These are phyloP conservation scores for Ametastegia equiseti DNA, from an alignment of 2,888 invertebrate genomes.

Conservation along the genomic window DNA sequence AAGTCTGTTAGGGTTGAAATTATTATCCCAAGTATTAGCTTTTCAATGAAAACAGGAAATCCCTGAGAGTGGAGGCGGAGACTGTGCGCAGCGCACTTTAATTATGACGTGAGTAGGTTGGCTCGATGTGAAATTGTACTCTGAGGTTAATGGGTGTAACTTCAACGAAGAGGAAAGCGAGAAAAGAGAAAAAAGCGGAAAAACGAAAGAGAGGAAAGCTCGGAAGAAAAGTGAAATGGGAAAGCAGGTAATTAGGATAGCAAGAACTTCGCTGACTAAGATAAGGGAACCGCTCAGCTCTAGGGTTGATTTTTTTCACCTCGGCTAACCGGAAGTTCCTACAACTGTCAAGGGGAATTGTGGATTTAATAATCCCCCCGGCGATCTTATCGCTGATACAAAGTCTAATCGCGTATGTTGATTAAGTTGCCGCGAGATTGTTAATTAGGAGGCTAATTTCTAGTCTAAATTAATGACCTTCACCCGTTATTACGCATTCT, in stretches of 20 bases:
- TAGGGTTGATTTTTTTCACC: background rate
- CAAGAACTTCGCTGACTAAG: slow-evolving; percentile 12
- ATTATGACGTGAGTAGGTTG: slow-evolving; percentile 33
- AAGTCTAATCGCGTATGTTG: slow-evolving; percentile 20
- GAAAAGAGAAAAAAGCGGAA: background rate
- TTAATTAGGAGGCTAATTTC: slow-evolving; percentile 14
- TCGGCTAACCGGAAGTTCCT: background rate
- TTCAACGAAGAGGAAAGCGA: slow-evolving; percentile 15
- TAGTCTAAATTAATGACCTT: slow-evolving; percentile 5
- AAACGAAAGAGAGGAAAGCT: background rate
- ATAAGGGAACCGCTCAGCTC: background rate
- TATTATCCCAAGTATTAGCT: background rate
- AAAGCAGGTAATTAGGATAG: slow-evolving; percentile 26
- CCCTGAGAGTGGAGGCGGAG: background rate
- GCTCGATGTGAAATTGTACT: slow-evolving; percentile 32
- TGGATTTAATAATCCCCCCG: background rate
- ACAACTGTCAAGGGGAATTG: background rate
- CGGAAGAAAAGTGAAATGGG: slow-evolving; percentile 17
- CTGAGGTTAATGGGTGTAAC: slow-evolving; percentile 21
- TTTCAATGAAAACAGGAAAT: background rate
- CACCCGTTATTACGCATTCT: background rate
- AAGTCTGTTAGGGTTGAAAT: background rate
- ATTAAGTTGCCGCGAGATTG: slow-evolving; percentile 11
- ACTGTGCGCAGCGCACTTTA: slow-evolving; percentile 28
- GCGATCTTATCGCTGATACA: background rate